phyloP scores from a whole-genome alignment of 2,888 invertebrate genomes.

The Polia nebulosa region DNA sequence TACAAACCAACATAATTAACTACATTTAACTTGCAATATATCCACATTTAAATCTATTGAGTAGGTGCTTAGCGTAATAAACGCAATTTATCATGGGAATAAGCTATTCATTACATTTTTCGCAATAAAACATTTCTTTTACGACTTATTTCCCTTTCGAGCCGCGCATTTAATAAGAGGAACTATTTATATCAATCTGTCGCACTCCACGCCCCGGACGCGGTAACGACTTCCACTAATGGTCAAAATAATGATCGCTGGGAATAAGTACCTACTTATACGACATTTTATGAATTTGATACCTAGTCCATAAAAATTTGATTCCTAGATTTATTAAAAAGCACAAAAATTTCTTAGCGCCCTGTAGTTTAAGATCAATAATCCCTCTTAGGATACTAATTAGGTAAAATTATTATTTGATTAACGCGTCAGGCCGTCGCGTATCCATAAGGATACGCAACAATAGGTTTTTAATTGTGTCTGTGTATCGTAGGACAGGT shows the following conservation, averaged over 20 bases:
- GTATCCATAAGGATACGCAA: too few species aligned
- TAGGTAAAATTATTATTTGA: background rate
- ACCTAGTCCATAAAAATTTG: background rate
- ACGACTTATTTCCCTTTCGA: slow-evolving; percentile 71
- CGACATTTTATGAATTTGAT: slow-evolving; percentile 51
- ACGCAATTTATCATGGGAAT: slow-evolving; percentile 48
- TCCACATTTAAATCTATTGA: slow-evolving; percentile 54
- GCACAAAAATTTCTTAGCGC: background rate
- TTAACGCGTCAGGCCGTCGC: too few species aligned
- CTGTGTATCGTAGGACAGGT: background rate
- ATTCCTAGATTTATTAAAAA: background rate
- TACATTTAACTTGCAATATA: slow-evolving; percentile 44
- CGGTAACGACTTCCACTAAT: slow-evolving; percentile 80
- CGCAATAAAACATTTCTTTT: slow-evolving; percentile 68
- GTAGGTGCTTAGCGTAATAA: slow-evolving; percentile 49
- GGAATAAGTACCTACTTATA: slow-evolving; percentile 54
- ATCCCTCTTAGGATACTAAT: background rate
- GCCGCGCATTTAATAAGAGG: slow-evolving; percentile 75
- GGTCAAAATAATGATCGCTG: slow-evolving; percentile 77
- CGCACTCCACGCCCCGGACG: slow-evolving; percentile 80
- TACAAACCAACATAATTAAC: background rate
- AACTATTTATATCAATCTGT: slow-evolving; percentile 88
- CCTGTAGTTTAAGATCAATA: background rate
- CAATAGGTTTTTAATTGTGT: too few species aligned
- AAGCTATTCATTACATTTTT: slow-evolving; percentile 58